Evolutionary conservation across 2,888 invertebrate genomes (phyloP).

Genomic region (Epiblema foenella): DNA sequence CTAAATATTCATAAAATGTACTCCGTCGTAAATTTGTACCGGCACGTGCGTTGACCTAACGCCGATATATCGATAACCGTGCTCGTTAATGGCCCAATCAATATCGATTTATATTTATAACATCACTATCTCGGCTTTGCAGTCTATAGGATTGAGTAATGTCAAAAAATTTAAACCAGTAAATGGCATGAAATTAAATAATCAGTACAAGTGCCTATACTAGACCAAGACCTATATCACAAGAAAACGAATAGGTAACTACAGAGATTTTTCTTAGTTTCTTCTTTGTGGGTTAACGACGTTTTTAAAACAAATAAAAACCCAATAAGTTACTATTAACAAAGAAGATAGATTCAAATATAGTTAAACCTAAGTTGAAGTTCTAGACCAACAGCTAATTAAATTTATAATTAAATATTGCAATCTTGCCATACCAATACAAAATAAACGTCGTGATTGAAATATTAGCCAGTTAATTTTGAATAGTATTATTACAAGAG

Average conservation of each 20-base stretch:
- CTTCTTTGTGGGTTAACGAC: no score
- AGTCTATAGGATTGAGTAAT: constrained; percentile 65
- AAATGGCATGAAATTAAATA: neutral
- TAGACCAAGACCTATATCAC: no score
- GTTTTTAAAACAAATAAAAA: no score
- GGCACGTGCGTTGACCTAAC: constrained; percentile 59
- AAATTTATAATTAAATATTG: constrained; percentile 10
- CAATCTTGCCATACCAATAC: neutral
- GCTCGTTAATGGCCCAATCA: constrained; percentile 46
- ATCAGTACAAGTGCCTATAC: no score
- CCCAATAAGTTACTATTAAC: neutral
- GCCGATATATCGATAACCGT: constrained; percentile 50
- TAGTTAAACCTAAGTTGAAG: neutral
- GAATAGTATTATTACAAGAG: constrained; percentile 40
- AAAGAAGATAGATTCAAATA: no score
- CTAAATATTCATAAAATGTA: constrained; percentile 58
- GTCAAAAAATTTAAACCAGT: constrained; percentile 41
- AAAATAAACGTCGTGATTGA: constrained; percentile 37
- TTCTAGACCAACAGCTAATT: neutral
- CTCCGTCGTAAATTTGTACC: constrained; percentile 63
- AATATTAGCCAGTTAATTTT: constrained; percentile 44
- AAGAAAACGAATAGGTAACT: no score
- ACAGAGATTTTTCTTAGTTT: no score
- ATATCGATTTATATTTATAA: constrained; percentile 52
- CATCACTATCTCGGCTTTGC: constrained; percentile 59